Percentiles rank a stretch among this genome's conserved stretches.
Conservation (phyloP, 2,888 invertebrate species). For the Eutolmus rufibarbis region DNA sequence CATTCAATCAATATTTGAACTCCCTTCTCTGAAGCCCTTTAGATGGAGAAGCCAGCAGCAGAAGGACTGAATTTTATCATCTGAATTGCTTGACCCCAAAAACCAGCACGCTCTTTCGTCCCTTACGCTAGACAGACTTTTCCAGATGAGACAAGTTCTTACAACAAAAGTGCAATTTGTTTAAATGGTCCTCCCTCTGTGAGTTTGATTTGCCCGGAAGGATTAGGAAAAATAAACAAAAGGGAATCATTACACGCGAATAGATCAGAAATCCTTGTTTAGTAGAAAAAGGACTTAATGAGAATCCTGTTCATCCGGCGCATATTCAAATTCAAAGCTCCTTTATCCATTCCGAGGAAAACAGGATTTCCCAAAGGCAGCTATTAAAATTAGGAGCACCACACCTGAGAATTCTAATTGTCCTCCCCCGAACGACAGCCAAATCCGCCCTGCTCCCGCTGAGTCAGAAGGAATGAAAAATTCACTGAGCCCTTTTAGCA, state of each 20-base stretch:
- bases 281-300: background rate
- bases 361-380: background rate
- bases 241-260: background rate
- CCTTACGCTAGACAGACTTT: background rate
- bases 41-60: background rate
- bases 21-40: background rate
- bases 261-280: background rate
- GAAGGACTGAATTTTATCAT: background rate
- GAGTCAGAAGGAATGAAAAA: slow-evolving; percentile 13
- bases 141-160: background rate
- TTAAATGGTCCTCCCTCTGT: background rate
- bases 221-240: background rate
- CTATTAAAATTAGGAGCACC: background rate
- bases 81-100: background rate
- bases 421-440: background rate
- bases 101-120: background rate
- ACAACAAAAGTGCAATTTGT: background rate
- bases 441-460: background rate
- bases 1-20: background rate
- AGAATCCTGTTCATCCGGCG: background rate
- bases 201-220: background rate
- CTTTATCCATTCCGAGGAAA: background rate
- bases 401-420: background rate
- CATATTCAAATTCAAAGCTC: background rate
- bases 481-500: background rate